Evolutionary conservation across 1,140 invertebrate species (phyloP).

Genomic region (Rhyacophila brunnea): DNA sequence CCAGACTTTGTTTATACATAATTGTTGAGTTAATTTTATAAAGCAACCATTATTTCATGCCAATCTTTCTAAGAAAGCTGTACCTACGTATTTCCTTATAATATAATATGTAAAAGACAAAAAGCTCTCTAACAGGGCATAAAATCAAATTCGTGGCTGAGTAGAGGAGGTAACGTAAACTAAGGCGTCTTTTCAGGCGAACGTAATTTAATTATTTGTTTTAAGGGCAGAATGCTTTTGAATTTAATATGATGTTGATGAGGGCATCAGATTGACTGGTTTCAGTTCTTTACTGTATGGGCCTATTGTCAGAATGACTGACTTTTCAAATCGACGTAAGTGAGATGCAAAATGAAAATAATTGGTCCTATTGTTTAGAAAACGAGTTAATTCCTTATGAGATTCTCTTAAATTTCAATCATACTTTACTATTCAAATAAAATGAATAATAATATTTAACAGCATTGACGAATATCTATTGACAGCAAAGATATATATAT

Average conservation of each 20-base stretch:
- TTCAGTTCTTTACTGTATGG: not conserved
- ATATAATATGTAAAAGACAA: slow-evolving; percentile 19
- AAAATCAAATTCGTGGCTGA: slow-evolving; percentile 25
- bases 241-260: slow-evolving; percentile 1
- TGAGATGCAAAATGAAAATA: not conserved
- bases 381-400: no score
- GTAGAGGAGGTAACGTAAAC: not conserved
- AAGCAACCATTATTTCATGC: no score
- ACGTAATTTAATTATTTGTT: slow-evolving; percentile 26
- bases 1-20: no score
- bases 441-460: no score
- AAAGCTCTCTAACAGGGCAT: slow-evolving; percentile 21
- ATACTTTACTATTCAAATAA: no score
- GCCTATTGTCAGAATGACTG: not conserved
- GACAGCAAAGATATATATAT: no score
- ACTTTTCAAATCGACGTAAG: not conserved
- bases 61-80: no score
- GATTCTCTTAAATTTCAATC: no score
- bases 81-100: no score
- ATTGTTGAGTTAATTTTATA: no score
- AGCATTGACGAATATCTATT: no score
- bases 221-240: slow-evolving; percentile 16
- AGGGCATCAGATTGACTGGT: not conserved
- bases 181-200: not conserved
- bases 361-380: no score